Percentiles rank a stretch among this genome's conserved stretches.
Evolutionary conservation across 2,113 vertebrate species (phyloP).

Genomic region (Cyprinodon tularosa): DNA sequence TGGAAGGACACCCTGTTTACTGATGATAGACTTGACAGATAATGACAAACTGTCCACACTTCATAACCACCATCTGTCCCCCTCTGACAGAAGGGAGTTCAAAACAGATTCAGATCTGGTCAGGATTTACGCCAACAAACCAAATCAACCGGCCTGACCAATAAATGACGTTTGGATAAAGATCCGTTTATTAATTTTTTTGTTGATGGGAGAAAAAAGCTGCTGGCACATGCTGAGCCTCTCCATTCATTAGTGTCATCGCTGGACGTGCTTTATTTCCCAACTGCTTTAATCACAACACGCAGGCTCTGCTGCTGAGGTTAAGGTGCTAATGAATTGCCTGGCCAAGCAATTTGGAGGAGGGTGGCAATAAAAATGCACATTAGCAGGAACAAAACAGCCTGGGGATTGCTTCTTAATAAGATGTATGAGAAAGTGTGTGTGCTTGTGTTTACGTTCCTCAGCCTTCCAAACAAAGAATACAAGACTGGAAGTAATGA

Average conservation of each 20-base stretch:
- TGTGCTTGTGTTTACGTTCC: background rate
- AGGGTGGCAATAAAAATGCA: conserved; percentile 41
- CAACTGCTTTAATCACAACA: conserved; percentile 28
- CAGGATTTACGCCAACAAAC: background rate
- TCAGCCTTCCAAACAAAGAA: too few relatives aligned
- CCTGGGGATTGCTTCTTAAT: conserved; percentile 49
- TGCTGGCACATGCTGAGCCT: background rate
- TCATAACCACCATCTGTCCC: conserved; percentile 9
- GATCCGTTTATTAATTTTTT: background rate
- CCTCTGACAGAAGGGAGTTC: conserved; percentile 12
- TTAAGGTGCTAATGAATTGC: conserved; percentile 38
- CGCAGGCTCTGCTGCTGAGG: background rate
- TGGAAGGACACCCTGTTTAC: conserved; percentile 20
- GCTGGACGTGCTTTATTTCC: conserved; percentile 19
- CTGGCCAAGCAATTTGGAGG: conserved; percentile 40
- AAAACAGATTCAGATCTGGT: background rate
- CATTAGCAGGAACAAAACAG: conserved; percentile 56
- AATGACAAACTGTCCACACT: conserved; percentile 38
- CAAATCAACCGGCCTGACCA: background rate
- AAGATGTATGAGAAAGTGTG: conserved; percentile 22
- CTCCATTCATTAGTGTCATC: conserved; percentile 24
- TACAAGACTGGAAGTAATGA: background rate
- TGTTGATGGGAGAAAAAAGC: background rate
- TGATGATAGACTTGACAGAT: conserved; percentile 38
- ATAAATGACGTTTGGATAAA: background rate